Evolutionary conservation across 2,113 vertebrate genomes (phyloP), one percentile per base, ranked within the genome.

Genomic region (Nibea coibor): DNA sequence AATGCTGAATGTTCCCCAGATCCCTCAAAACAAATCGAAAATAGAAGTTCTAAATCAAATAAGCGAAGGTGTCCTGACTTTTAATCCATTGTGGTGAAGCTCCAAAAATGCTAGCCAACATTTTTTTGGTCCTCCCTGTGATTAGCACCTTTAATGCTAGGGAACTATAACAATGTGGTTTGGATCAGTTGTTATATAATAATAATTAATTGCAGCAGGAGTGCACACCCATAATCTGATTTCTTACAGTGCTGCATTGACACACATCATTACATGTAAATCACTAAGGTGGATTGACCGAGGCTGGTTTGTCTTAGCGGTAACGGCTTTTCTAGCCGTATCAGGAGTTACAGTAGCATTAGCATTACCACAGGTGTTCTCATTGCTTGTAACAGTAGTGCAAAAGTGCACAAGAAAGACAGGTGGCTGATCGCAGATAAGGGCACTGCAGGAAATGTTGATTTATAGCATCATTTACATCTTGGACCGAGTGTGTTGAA

Each of bases 391-490:
- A 35, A 31, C 51, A 31, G 57, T 1, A 17, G 45, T 16, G n/a
- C 24, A 56, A 57, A 53, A 15, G 42, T 24, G 22, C 35, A 61
- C 47, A 59, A 48, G 70, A 54, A 58, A 19, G 58, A 64, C 56
- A 64, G 66, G 74, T 62, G 51, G 77, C 24, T 51, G 71, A 77
- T 82, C 65, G n/a, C 70, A 58, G 77, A 82, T 72, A 67, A 81
- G 61, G 59, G 48, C 19, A 8, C 72, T 1, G 43, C 72, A 65
- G 69, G 68, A 79, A 63, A 39, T 50, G 68, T 76, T 83, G 89
- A 91, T 87, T 89, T 51, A 86, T 65, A 48, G 86, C 78, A 81
- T 70, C 75, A 76, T 89, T 86, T 85, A 45, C 84, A 79, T 86
- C 22, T 79, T 69, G 80, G 50, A 83, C 69, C 43, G 69, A 64